These are phyloP conservation scores for Habroteleia sp. DNA, from an alignment of 2,888 invertebrate genomes.

Conservation along the genomic window DNA sequence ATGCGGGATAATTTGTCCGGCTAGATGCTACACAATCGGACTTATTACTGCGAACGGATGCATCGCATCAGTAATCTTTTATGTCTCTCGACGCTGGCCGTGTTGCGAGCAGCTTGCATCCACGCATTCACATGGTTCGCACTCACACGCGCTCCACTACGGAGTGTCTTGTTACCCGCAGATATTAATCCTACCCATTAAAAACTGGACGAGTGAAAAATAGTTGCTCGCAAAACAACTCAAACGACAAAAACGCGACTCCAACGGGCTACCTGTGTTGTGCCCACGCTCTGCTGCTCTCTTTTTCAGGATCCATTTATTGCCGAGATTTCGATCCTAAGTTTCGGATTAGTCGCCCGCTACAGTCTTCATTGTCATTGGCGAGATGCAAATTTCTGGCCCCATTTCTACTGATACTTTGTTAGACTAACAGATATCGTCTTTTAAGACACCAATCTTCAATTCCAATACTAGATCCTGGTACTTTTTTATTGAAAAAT, in stretches of 20 bases:
- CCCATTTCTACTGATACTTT: neutral
- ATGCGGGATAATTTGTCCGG: slow-evolving; percentile 80
- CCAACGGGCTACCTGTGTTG: slow-evolving; percentile 75
- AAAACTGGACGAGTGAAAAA: slow-evolving; percentile 80
- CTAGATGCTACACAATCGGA: slow-evolving; percentile 78
- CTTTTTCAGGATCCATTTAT: slow-evolving; percentile 32
- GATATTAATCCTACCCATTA: slow-evolving; percentile 81
- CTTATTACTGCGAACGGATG: slow-evolving; percentile 80
- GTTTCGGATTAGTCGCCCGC: slow-evolving; percentile 22
- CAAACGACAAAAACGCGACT: slow-evolving; percentile 59
- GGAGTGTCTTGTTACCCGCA: slow-evolving; percentile 80
- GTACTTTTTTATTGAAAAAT: too few relatives aligned
- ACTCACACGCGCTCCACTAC: slow-evolving; percentile 54
- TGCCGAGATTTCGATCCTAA: slow-evolving; percentile 32
- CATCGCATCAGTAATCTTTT: slow-evolving; percentile 79
- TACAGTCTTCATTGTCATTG: slow-evolving; percentile 9
- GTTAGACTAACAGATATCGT: neutral
- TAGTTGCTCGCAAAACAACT: slow-evolving; percentile 73
- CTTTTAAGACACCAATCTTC: neutral
- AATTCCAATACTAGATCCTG: too few relatives aligned
- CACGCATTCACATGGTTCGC: slow-evolving; percentile 65
- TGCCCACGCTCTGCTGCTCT: slow-evolving; percentile 63
- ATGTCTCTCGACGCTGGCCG: slow-evolving; percentile 70
- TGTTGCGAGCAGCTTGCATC: slow-evolving; percentile 56
- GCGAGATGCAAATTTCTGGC: slow-evolving; percentile 5